These are phyloP conservation scores for Vireo altiloquus DNA, from an alignment of 2,113 vertebrate genomes.

Conservation along the genomic window DNA sequence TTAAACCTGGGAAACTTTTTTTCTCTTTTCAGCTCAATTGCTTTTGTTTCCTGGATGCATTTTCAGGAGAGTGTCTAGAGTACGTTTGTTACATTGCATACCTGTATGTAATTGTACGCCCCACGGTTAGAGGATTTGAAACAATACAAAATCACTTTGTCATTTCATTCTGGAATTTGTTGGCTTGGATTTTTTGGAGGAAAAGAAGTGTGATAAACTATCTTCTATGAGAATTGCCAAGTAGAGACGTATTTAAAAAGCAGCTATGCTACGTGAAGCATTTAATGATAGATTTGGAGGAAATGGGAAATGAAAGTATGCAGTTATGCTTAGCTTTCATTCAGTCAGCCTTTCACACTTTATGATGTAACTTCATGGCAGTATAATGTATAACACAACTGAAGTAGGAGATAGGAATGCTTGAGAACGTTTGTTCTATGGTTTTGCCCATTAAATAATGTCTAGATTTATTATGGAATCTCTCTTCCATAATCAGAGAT, in stretches of 20 bases:
- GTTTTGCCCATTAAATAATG: background rate
- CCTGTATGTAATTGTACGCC: background rate
- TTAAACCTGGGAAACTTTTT: background rate
- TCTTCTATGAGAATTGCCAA: background rate
- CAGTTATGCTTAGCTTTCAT: conserved; percentile 10
- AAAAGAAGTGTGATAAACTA: background rate
- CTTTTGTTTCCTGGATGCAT: background rate
- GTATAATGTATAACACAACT: background rate
- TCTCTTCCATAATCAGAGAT: background rate
- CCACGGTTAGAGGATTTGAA: background rate
- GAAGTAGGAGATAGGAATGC: background rate
- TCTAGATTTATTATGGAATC: background rate
- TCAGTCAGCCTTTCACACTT: conserved; percentile 16
- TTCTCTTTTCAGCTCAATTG: background rate
- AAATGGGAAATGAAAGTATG: conserved; percentile 21
- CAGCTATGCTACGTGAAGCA: background rate
- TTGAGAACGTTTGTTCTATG: background rate
- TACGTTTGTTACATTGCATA: background rate
- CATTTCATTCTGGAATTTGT: background rate
- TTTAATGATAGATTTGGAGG: conserved; percentile 23
- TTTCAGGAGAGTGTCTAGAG: background rate
- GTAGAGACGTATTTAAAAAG: conserved; percentile 4
- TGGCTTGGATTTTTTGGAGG: background rate
- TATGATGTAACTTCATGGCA: background rate
- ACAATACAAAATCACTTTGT: background rate